Base-by-base conservation (phyloP, 2,888 invertebrate species). In the Calameuta pallipes region DNA sequence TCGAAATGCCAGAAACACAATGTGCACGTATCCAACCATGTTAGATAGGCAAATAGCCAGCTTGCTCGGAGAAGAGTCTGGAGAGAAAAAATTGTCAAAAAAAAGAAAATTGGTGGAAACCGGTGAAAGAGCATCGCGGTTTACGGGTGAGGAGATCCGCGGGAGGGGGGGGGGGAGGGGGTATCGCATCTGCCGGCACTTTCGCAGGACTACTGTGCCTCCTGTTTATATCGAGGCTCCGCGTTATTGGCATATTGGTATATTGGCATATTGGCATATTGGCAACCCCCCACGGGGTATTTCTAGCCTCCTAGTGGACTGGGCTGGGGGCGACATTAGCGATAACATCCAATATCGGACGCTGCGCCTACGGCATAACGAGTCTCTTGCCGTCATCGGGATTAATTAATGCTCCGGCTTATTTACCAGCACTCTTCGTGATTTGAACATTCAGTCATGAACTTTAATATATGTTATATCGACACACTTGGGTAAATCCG, bases 151-250 rank as follows among this genome's bases (percentile, higher is more conserved):
- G 30, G 13, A 30, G 34, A n/a, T 36, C 36, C 33, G 12, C 12
- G 36, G 69, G 69, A 70, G 77, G 80, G 79, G 78, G 80, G 79
- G 79, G 76, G 79, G 69, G 70, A 73, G 69, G 78, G 74, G 77
- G 85, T 80, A 81, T 85, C 86, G 86, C 86, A 85, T 86, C 85
- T 85, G 85, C 85, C 85, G 83, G 81, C 83, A 85, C 83, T 85
- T 85, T 82, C 80, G 79, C 80, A 76, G 34, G 34, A 34, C 34
- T n/a, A 83, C 85, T 85, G 82, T 83, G 78, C 78, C 80, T 70
- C 79, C 82, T 82, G 82, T 86, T 85, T 85, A 83, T 82, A 83
- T 81, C 81, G 80, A 68, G 75, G 35, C 73, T 35, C 68, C 37
- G 78, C 77, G 84, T 85, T 85, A 85, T 84, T 85, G 85, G 82